phyloP scores from a whole-genome alignment of 2,113 vertebrate species.

The Halcyon malimbica region DNA sequence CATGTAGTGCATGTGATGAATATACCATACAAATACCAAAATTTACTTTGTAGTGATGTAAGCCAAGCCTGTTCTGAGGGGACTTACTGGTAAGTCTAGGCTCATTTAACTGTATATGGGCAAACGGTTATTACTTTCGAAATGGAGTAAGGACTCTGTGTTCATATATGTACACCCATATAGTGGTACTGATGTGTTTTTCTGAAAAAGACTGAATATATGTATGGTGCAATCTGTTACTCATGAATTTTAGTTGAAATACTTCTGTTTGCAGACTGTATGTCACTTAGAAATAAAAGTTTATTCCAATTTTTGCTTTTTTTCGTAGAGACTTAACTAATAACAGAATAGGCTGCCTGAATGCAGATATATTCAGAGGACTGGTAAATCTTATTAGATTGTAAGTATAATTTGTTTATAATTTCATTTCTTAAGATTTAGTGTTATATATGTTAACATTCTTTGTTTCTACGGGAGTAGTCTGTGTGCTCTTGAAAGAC shows the following conservation, averaged over 20 bases:
- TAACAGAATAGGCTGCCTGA: constrained; percentile 95
- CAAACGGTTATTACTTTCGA: background rate
- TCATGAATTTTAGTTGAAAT: background rate
- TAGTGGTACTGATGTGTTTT: background rate
- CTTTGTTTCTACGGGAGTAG: background rate
- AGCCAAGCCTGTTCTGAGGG: background rate
- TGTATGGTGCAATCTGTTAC: background rate
- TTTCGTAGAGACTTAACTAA: constrained; percentile 90
- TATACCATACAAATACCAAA: background rate
- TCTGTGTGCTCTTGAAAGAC: background rate
- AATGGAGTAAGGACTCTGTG: background rate
- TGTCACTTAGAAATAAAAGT: background rate
- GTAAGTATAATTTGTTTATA: constrained; percentile 81
- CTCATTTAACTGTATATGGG: background rate
- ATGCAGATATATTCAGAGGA: constrained; percentile 91
- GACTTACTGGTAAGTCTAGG: background rate
- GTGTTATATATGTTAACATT: background rate
- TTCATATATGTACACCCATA: background rate
- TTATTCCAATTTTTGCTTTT: background rate
- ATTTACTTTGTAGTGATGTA: background rate
- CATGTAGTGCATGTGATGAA: background rate
- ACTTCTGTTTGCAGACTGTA: background rate
- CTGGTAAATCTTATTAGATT: constrained; percentile 87
- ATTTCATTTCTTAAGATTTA: background rate
- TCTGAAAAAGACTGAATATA: background rate